These are phyloP conservation scores for Hepsetus odoe DNA, from an alignment of 2,113 vertebrate species.

Conservation along the genomic window DNA sequence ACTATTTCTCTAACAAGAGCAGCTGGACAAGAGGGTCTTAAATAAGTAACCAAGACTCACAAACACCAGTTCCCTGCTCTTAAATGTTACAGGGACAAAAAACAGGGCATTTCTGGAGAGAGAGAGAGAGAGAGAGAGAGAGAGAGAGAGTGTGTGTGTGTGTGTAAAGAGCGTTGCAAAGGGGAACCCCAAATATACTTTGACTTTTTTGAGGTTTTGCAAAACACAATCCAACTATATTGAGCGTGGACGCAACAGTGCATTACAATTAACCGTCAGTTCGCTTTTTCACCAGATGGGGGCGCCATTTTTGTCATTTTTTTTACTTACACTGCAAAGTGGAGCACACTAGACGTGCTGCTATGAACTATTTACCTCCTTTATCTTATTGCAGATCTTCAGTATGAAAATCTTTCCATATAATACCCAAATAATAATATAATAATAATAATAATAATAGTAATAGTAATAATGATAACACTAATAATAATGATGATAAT, in stretches of 20 bases:
- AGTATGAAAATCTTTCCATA: too few relatives aligned
- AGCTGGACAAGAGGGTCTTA: slow-evolving; percentile 41
- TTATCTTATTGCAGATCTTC: too few relatives aligned
- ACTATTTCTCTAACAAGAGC: slow-evolving; percentile 27
- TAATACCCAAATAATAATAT: too few relatives aligned
- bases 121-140: too few relatives aligned
- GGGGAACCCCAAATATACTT: too few relatives aligned
- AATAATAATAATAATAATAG: too few relatives aligned
- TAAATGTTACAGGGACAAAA: neutral
- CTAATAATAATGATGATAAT: too few relatives aligned
- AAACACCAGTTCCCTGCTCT: slow-evolving; percentile 21
- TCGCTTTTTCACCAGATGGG: slow-evolving; percentile 66
- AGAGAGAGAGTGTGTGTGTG: too few relatives aligned
- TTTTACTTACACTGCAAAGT: slow-evolving; percentile 25
- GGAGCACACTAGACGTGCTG: too few relatives aligned
- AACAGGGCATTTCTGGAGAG: slow-evolving; percentile 10
- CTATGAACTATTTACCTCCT: neutral
- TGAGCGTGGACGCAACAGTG: slow-evolving; percentile 11
- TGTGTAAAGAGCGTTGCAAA: too few relatives aligned
- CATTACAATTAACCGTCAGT: slow-evolving; percentile 16
- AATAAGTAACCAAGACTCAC: slow-evolving; percentile 55
- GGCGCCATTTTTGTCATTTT: slow-evolving; percentile 62
- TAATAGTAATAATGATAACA: too few relatives aligned
- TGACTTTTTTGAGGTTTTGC: too few relatives aligned
- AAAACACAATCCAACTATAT: slow-evolving; percentile 3